Evolutionary conservation across 2,888 invertebrate species (phyloP).

Genomic region (Keiferia lycopersicella): DNA sequence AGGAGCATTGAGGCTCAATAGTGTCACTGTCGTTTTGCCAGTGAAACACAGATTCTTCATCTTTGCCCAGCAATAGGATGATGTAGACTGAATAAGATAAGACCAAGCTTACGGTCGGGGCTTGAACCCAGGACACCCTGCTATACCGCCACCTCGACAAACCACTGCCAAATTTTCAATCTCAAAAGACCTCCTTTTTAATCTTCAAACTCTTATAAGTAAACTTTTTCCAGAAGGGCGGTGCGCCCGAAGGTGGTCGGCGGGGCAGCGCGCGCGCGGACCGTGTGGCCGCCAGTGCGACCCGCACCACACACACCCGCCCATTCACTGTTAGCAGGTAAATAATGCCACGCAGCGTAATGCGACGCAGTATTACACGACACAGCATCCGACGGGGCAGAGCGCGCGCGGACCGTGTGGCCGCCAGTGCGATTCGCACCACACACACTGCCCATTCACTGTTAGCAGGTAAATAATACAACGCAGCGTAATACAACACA

Average conservation of each 20-base stretch:
- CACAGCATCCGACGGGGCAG: constrained; percentile 64
- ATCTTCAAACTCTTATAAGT: neutral
- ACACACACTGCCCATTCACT: constrained; percentile 80
- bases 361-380: too few species aligned
- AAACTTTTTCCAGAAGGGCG: constrained; percentile 63
- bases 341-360: neutral
- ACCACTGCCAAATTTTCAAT: too few species aligned
- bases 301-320: constrained; percentile 79
- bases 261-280: constrained; percentile 78
- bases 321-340: constrained; percentile 83
- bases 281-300: constrained; percentile 74
- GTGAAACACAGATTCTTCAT: too few species aligned
- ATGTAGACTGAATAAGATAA: too few species aligned
- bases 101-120: too few species aligned
- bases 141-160: too few species aligned
- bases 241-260: constrained; percentile 77
- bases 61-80: too few species aligned
- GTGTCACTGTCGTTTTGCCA: too few species aligned
- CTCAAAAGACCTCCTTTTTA: too few species aligned
- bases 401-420: constrained; percentile 76
- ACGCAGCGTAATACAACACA: too few species aligned
- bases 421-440: constrained; percentile 77
- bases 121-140: too few species aligned
- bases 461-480: constrained; percentile 75
- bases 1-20: too few species aligned